phyloP scores from a whole-genome alignment of 2,113 vertebrate genomes.

The Nibea albiflora region DNA sequence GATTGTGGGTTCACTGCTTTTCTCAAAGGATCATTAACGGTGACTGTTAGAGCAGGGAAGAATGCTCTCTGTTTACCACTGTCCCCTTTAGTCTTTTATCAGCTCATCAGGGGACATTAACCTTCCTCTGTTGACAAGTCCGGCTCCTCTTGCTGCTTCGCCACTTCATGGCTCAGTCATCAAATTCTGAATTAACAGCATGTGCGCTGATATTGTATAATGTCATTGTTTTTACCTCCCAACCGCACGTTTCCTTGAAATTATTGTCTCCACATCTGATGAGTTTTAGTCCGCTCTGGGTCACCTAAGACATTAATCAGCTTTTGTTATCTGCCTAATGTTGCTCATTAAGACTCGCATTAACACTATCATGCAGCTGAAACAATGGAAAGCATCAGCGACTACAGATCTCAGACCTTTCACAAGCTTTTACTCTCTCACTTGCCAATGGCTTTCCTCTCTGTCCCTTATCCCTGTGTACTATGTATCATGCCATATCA shows the following conservation, averaged over 20 bases:
- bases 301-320: conserved; percentile 32
- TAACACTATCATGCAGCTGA: conserved; percentile 39
- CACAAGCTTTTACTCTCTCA: conserved; percentile 12
- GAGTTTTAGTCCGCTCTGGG: background rate
- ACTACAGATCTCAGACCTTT: conserved; percentile 51
- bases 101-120: conserved; percentile 31
- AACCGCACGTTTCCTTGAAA: conserved; percentile 6
- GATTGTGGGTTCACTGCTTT: conserved; percentile 43
- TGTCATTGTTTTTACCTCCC: conserved; percentile 25
- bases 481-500: conserved; percentile 54
- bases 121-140: conserved; percentile 14
- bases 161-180: conserved; percentile 12
- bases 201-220: background rate
- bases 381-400: conserved; percentile 52
- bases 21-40: conserved; percentile 52
- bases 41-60: conserved; percentile 12
- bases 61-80: conserved; percentile 16
- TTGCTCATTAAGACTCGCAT: conserved; percentile 51
- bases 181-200: conserved; percentile 56
- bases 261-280: conserved; percentile 2
- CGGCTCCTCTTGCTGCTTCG: background rate
- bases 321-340: conserved; percentile 45
- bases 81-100: conserved; percentile 30
- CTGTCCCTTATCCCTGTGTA: conserved; percentile 51
- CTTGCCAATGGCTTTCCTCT: background rate